Conservation (phyloP, 2,888 invertebrate genomes). For the Archaeoteleia sp. region DNA sequence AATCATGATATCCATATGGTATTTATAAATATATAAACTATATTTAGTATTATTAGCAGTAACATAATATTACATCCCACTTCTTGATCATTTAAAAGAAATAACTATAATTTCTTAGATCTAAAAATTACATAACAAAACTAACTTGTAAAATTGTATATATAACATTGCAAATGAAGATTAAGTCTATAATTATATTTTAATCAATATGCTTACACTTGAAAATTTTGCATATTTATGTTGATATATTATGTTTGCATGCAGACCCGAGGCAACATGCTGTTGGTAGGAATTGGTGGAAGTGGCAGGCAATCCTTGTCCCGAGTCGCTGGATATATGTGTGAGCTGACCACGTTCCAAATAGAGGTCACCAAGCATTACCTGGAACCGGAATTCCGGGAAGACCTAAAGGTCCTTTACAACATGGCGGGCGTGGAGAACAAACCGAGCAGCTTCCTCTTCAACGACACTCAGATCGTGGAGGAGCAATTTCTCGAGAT, state of each 20-base stretch:
- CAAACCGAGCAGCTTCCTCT: constrained; percentile 86
- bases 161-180: too few relatives aligned
- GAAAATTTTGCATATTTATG: constrained; percentile 25
- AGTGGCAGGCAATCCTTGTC: constrained; percentile 89
- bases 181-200: too few relatives aligned
- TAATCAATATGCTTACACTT: constrained; percentile 1
- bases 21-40: too few relatives aligned
- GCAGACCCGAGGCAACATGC: constrained; percentile 86
- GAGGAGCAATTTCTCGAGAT: constrained; percentile 92
- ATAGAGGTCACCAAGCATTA: constrained; percentile 88
- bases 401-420: constrained; percentile 87
- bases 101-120: too few relatives aligned
- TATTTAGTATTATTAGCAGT: too few relatives aligned
- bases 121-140: too few relatives aligned
- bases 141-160: too few relatives aligned
- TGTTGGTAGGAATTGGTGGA: constrained; percentile 90
- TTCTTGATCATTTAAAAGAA: too few relatives aligned
- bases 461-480: constrained; percentile 89
- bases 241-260: constrained; percentile 35
- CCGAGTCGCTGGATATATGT: constrained; percentile 85
- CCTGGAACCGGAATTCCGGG: constrained; percentile 84
- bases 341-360: constrained; percentile 86
- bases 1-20: too few relatives aligned
- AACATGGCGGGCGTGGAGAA: constrained; percentile 84
- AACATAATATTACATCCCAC: too few relatives aligned